Percentiles rank a stretch among this genome's conserved stretches.
Conservation (phyloP, 2,113 vertebrate species). For the Chlorodrepanis virens region DNA sequence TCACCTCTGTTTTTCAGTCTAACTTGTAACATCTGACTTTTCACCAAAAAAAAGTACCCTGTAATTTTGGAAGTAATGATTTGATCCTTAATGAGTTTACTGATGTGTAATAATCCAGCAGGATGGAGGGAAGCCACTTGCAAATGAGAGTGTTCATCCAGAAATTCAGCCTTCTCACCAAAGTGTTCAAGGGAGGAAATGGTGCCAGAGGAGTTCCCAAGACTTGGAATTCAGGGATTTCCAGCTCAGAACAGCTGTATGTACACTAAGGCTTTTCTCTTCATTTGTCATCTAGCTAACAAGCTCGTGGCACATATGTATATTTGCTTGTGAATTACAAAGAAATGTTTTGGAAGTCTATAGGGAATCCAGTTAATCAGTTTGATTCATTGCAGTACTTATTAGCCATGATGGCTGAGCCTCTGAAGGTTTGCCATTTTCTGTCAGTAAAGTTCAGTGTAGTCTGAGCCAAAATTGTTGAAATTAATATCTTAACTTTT, state of each 20-base stretch:
- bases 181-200: background rate
- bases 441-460: slow-evolving; percentile 1
- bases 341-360: background rate
- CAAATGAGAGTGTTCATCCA: background rate
- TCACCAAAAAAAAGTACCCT: background rate
- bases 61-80: background rate
- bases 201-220: background rate
- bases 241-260: background rate
- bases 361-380: slow-evolving; percentile 31
- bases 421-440: slow-evolving; percentile 22
- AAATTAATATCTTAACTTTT: slow-evolving; percentile 9
- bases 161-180: background rate
- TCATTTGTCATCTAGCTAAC: slow-evolving; percentile 37
- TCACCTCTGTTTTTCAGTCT: background rate
- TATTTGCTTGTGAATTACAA: slow-evolving; percentile 18
- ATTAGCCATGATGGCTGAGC: slow-evolving; percentile 10
- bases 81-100: background rate
- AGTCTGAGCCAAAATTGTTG: background rate
- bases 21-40: background rate
- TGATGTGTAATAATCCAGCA: background rate
- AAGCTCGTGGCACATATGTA: background rate
- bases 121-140: background rate
- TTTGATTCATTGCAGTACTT: slow-evolving; percentile 39
- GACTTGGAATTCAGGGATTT: background rate
- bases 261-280: background rate